A percentile compares a stretch with the other conserved stretches of the same genome.
Evolutionary conservation across 2,113 vertebrate species (phyloP).

Genomic region (Cairina moschata): DNA sequence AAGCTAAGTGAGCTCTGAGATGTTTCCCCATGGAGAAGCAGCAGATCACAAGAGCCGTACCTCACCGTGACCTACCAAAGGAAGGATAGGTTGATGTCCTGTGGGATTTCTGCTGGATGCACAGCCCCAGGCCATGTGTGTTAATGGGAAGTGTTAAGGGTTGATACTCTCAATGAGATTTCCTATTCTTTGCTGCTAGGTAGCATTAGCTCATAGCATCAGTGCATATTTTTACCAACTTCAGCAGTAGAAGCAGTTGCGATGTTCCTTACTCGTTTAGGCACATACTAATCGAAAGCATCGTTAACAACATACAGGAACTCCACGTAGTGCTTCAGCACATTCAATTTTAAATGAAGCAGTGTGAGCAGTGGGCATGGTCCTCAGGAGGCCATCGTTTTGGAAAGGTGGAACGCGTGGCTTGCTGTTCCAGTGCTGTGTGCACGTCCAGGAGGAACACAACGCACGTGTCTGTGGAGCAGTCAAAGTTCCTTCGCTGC

Average conservation of each 20-base stretch:
- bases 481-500: neutral
- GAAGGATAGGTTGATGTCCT: neutral
- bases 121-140: neutral
- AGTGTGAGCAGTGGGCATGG: neutral
- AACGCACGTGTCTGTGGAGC: fast-evolving
- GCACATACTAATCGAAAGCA: neutral
- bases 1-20: neutral
- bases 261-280: neutral
- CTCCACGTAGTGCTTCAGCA: neutral
- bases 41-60: neutral
- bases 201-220: neutral
- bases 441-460: neutral
- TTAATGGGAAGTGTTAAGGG: no score
- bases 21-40: neutral
- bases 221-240: neutral
- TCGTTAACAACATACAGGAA: neutral
- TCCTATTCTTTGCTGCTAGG: neutral
- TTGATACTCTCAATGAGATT: neutral
- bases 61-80: fast-evolving
- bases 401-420: neutral
- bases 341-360: neutral
- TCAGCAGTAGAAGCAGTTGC: no score
- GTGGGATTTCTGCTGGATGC: neutral
- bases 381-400: neutral
- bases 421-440: neutral